Evolutionary conservation across 2,797 vertebrate genomes (phyloP), one percentile per base, ranked within the genome.

Genomic region (Helarctos malayanus): DNA sequence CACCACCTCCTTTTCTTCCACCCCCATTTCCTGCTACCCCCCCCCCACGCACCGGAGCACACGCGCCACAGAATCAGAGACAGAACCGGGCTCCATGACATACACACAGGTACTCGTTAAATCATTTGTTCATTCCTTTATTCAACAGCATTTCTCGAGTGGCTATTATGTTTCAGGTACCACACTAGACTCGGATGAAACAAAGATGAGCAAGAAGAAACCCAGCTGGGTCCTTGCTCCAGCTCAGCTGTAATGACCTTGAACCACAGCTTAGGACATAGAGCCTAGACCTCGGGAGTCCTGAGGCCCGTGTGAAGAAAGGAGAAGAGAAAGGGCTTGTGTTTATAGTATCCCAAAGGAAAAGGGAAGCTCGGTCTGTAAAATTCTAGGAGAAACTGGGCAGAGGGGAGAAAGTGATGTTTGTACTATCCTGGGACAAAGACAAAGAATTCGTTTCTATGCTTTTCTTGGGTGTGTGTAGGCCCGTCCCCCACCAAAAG

Each of bases 231-330:
- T 79, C 65, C 56, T 94, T 82, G 47, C 41, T 92, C 61, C 59
- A 56, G 61, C 84, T 95, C 92, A 65, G 29, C 69, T 81, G 9
- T 85, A 83, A 95, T 95, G 96, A 97, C 98, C 98, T 97, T 97
- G 97, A 97, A 94, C 78, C 41, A 80, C 76, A 94, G 59, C 79
- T 75, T 32, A 83, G 71, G 82, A 94, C 76, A 63, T 7, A 78
- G 71, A 79, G n/a, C 29, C 35, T 83, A 86, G 71, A 68, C 16
- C 56, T 83, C 15, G 38, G 41, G 83, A 38, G 63, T 78, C 47
- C 83, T 84, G 35, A 80, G 47, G 54, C 56, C 54, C 54, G 71
- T 21, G 41, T 59, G 5, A 32, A 69, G n/a, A 85, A 79, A 92
- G 71, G 15, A 89, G 19, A 91, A 91, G 12, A 92, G 49, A 96